Evolutionary conservation across 2,113 vertebrate species (phyloP).

Genomic region (Myotis brandtii): DNA sequence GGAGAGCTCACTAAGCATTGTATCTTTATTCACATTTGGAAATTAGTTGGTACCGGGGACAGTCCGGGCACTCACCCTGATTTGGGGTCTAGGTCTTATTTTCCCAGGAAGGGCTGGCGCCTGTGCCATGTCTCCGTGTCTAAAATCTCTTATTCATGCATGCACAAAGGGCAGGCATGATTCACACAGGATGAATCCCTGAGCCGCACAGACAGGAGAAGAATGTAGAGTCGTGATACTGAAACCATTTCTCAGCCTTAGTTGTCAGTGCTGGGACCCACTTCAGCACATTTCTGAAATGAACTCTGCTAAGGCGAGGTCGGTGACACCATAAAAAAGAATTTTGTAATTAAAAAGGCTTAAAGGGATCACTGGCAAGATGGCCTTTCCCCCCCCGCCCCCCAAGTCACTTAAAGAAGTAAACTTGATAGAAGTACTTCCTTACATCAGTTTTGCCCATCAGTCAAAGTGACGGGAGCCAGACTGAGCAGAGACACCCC

Average conservation of each 20-base stretch:
- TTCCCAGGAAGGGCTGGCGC: conserved; percentile 58
- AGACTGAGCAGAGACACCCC: conserved; percentile 35
- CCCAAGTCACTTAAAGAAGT: conserved; percentile 75
- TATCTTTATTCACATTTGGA: conserved; percentile 65
- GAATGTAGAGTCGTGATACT: conserved; percentile 67
- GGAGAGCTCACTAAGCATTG: conserved; percentile 1
- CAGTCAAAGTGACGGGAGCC: conserved; percentile 48
- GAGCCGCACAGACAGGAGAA: conserved; percentile 63
- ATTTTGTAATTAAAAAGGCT: conserved; percentile 80
- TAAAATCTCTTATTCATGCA: conserved; percentile 64
- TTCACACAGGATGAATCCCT: conserved; percentile 60
- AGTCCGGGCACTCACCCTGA: background rate
- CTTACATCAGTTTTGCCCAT: conserved; percentile 45
- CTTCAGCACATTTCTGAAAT: conserved; percentile 74
- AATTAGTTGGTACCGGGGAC: conserved; percentile 36
- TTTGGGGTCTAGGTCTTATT: conserved; percentile 56
- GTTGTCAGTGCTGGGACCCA: conserved; percentile 44
- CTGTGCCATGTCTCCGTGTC: background rate
- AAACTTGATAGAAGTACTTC: conserved; percentile 62
- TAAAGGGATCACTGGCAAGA: conserved; percentile 65
- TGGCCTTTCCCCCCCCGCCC: no score
- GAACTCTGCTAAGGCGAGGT: conserved; percentile 68
- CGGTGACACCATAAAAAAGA: conserved; percentile 57
- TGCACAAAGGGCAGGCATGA: conserved; percentile 67
- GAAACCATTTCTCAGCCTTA: conserved; percentile 71